Conservation (phyloP, 2,888 invertebrate species). For the Monoplex corrugatus region DNA sequence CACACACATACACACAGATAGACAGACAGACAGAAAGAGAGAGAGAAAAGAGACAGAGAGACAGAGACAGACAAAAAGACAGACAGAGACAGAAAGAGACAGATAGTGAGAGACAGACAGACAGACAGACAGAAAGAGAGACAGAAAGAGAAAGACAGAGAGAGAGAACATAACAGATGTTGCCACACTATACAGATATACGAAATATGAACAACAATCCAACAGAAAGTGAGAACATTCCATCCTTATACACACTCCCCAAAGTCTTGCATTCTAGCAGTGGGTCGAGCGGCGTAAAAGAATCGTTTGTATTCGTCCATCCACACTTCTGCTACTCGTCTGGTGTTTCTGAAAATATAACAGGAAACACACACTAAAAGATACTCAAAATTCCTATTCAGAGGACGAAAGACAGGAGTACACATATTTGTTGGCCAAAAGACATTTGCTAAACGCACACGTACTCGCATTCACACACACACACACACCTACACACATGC, state of each 20-base stretch:
- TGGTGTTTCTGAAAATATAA: conserved; percentile 68
- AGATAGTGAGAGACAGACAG: not conserved
- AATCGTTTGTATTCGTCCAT: conserved; percentile 97
- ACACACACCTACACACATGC: not conserved
- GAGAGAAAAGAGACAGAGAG: no score
- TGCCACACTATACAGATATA: no score
- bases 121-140: not conserved
- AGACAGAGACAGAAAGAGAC: not conserved
- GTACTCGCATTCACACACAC: not conserved
- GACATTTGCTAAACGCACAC: no score
- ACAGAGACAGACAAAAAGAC: not conserved
- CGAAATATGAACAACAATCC: no score
- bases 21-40: no score
- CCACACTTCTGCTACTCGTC: conserved; percentile 93
- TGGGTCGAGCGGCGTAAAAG: conserved; percentile 85
- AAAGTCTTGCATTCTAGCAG: conserved; percentile 66
- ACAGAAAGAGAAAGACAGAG: conserved; percentile 79
- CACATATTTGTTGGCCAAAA: no score
- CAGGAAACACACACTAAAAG: no score
- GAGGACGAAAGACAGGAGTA: no score
- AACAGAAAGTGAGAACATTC: conserved; percentile 49
- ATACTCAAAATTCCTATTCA: no score
- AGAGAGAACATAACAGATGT: not conserved
- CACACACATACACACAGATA: no score
- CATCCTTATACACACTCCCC: conserved; percentile 65